Base-by-base conservation (phyloP, 2,888 invertebrate species). In the Serripes groenlandicus region DNA sequence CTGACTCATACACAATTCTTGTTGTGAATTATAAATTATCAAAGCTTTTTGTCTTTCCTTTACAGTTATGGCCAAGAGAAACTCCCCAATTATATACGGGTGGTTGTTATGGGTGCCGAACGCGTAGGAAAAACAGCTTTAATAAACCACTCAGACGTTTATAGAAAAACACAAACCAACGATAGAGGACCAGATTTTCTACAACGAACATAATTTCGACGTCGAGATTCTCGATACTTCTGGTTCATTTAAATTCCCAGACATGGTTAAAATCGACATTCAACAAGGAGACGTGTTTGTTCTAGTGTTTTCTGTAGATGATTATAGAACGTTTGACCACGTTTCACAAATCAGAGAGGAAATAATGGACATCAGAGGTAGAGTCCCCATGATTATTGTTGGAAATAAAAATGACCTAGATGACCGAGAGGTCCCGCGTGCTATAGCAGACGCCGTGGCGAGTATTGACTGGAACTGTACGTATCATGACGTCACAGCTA, bases 381-480 rank as follows among this genome's bases (percentile, higher is more conserved):
- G 88, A 32, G 89, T 88, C 4, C 90, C 91, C 23, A 91, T 91
- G 23, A 90, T 93, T 18, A 88, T 93, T 26, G 92, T 93, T 21
- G 92, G 90, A n/a, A 93, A 93, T 81, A 93, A 93, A 79, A 77
- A 89, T 0, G 93, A 93, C 83, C 78, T 91, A 21, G 69, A 78
- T 15, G 75, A 87, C 30, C 76, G 84, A 30, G 85, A 93, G 11
- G 86, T 88, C 30, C 88, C 94, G 56, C 97, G 96, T 85, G 97
- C 97, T 90, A 97, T 97, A 85, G 97, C 97, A 7, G 94, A 94
- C 79, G 90, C 92, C 15, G 87, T 98, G 32, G 97, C 97, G 7
- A 2, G 96, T 97, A 4, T 83, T 37, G 83, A 83, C 28, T 83
- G 83, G 83, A 62, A 58, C 23, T 74, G 70, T 56, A 80, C 64